phyloP scores from a whole-genome alignment of 2,888 invertebrate species.

The Phengaris alcon region DNA sequence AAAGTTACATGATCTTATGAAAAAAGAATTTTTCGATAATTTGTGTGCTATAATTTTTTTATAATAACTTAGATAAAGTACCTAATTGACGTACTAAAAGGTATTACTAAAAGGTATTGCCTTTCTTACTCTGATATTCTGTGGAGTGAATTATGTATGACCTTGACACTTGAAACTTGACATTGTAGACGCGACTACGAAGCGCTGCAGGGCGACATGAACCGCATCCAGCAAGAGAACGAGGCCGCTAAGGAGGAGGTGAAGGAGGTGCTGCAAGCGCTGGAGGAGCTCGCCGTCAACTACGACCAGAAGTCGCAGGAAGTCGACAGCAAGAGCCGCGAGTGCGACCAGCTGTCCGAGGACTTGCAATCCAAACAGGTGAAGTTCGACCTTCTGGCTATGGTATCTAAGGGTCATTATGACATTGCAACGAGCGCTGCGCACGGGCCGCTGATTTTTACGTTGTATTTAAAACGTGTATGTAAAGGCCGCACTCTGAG shows the following conservation, averaged over 20 bases:
- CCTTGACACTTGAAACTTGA: neutral
- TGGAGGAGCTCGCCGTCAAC: conserved; percentile 99
- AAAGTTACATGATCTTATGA: no score
- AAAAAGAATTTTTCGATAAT: no score
- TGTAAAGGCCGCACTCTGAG: no score
- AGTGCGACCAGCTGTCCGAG: conserved; percentile 93
- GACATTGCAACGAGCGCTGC: no score
- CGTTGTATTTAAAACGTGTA: no score
- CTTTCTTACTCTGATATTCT: no score
- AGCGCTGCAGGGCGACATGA: conserved; percentile 95
- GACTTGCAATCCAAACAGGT: conserved; percentile 92
- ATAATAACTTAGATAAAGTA: no score
- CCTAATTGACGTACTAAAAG: no score
- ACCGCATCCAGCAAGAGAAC: conserved; percentile 96
- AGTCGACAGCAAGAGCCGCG: conserved; percentile 96
- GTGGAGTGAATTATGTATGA: neutral
- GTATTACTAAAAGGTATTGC: no score
- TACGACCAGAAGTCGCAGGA: conserved; percentile 99
- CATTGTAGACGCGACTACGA: conserved; percentile 92
- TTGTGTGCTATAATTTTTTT: no score
- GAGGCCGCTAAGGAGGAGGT: conserved; percentile 99
- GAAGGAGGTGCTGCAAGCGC: conserved; percentile 97
- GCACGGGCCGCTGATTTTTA: no score
- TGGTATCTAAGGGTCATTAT: no score
- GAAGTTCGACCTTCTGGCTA: neutral